These are phyloP conservation scores for Catocala sponsa DNA, from an alignment of 2,888 invertebrate genomes.

Conservation along the genomic window DNA sequence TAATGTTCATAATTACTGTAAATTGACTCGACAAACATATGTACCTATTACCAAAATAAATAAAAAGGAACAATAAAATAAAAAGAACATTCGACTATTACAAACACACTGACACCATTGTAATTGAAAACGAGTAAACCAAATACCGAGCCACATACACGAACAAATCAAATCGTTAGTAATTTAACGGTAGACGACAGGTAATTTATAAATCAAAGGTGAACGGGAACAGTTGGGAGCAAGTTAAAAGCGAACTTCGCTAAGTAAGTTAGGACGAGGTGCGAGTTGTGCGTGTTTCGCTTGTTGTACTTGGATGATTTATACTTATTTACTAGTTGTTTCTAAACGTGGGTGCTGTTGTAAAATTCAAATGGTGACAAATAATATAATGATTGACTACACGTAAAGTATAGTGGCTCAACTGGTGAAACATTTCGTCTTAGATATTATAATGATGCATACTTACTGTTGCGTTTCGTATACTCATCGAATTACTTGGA, in stretches of 20 bases:
- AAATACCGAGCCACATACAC: slow-evolving; percentile 4
- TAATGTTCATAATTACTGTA: too few relatives aligned
- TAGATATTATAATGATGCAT: too few relatives aligned
- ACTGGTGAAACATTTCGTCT: too few relatives aligned
- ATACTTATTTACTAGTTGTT: slow-evolving; percentile 20
- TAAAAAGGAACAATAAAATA: not conserved
- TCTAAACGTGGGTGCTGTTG: not conserved
- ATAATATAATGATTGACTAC: too few relatives aligned
- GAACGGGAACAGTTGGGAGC: slow-evolving; percentile 28
- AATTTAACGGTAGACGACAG: slow-evolving; percentile 37
- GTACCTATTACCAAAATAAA: not conserved
- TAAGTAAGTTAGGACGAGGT: slow-evolving; percentile 48
- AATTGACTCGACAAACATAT: too few relatives aligned
- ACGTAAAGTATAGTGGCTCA: too few relatives aligned
- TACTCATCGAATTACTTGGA: too few relatives aligned
- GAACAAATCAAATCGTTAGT: slow-evolving; percentile 42
- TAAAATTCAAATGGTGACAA: too few relatives aligned
- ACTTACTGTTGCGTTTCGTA: too few relatives aligned
- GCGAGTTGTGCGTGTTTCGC: slow-evolving; percentile 38
- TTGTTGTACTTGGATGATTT: slow-evolving; percentile 27
- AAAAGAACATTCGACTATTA: not conserved
- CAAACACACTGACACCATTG: slow-evolving; percentile 2
- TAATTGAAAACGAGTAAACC: slow-evolving; percentile 7
- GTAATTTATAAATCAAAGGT: slow-evolving; percentile 50
- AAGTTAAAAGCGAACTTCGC: slow-evolving; percentile 44